A percentile compares a stretch with the other conserved stretches of the same genome.
Evolutionary conservation across 2,888 invertebrate genomes (phyloP).

Genomic region (Lottia gigantea): DNA sequence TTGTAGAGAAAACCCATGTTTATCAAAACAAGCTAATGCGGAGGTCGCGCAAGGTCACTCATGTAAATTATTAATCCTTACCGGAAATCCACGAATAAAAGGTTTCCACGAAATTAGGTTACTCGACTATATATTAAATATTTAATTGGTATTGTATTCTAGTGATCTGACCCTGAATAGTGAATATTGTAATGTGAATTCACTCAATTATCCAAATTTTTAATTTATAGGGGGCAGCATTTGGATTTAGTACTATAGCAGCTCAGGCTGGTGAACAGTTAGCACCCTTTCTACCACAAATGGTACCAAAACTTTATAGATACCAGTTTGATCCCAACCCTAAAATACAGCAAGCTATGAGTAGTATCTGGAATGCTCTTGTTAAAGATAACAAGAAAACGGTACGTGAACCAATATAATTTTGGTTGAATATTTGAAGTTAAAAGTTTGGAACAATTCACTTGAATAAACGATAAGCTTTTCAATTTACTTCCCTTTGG

Average conservation of each 20-base stretch:
- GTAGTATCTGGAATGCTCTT: constrained; percentile 91
- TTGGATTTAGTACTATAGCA: constrained; percentile 90
- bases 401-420: constrained; percentile 68
- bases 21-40: no score
- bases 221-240: constrained; percentile 81
- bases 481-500: no score
- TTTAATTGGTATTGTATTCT: not conserved
- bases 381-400: constrained; percentile 87
- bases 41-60: no score
- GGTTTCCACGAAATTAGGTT: no score
- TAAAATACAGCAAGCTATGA: constrained; percentile 91
- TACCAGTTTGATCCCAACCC: constrained; percentile 94
- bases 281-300: constrained; percentile 82
- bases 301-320: constrained; percentile 87
- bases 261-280: constrained; percentile 85
- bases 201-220: not conserved
- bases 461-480: no score
- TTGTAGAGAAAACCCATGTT: no score
- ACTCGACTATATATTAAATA: no score
- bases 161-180: not conserved
- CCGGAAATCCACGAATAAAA: no score
- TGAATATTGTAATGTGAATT: not conserved
- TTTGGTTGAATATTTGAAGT: no score
- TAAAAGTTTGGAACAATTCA: no score
- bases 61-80: no score